Evolutionary conservation across 2,888 invertebrate genomes (phyloP).

Genomic region (Cheiracanthium punctorium): DNA sequence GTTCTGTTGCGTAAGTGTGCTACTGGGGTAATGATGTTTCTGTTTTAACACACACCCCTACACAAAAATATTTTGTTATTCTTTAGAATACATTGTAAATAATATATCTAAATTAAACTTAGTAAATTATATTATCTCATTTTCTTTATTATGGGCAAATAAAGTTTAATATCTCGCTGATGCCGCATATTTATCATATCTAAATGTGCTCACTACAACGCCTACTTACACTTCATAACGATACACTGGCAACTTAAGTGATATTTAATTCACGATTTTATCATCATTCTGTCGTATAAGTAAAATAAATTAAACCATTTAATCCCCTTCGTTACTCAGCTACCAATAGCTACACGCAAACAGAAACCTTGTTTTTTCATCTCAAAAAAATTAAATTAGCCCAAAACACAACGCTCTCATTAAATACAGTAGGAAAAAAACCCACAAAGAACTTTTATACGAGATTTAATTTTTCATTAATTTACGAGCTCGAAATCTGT

Average conservation of each 20-base stretch:
- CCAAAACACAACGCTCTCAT: slow-evolving; percentile 42
- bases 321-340: slow-evolving; percentile 24
- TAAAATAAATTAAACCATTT: slow-evolving; percentile 24
- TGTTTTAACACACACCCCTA: too few species aligned
- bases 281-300: slow-evolving; percentile 37
- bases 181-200: neutral
- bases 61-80: too few species aligned
- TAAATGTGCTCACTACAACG: neutral
- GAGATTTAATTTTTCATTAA: slow-evolving; percentile 57
- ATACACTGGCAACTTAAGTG: slow-evolving; percentile 18
- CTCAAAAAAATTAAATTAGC: slow-evolving; percentile 53
- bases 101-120: too few species aligned
- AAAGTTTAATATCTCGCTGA: neutral
- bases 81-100: too few species aligned
- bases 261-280: slow-evolving; percentile 45
- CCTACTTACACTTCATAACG: neutral
- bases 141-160: neutral
- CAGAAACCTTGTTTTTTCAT: slow-evolving; percentile 6
- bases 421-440: slow-evolving; percentile 16
- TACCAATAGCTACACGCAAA: slow-evolving; percentile 1
- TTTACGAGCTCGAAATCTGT: slow-evolving; percentile 52
- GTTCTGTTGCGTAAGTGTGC: too few species aligned
- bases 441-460: slow-evolving; percentile 43
- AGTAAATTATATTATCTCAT: too few species aligned
- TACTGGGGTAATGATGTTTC: too few species aligned